Conservation (phyloP, 2,797 vertebrate species). For the Enteromius fasciolatus region DNA sequence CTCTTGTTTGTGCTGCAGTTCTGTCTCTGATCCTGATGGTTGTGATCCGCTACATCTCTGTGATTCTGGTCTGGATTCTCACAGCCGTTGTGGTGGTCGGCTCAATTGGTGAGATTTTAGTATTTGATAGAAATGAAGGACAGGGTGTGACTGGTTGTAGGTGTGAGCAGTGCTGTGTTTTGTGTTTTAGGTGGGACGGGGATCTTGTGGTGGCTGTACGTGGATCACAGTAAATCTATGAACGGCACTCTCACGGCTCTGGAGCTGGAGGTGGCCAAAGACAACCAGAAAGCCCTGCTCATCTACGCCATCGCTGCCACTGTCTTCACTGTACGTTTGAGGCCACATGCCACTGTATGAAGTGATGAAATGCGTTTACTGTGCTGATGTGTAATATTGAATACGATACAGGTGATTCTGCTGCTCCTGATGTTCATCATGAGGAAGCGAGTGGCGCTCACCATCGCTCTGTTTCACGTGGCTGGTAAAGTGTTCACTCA, state of each 20-base stretch:
- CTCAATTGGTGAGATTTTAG: slow-evolving; percentile 84
- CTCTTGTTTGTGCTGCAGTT: slow-evolving; percentile 73
- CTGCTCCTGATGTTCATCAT: slow-evolving; percentile 93
- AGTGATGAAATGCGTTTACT: slow-evolving; percentile 3
- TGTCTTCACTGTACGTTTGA: slow-evolving; percentile 86
- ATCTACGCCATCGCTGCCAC: slow-evolving; percentile 91
- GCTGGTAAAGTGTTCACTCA: slow-evolving; percentile 95
- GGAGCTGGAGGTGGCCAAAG: slow-evolving; percentile 84
- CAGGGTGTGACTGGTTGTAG: not conserved
- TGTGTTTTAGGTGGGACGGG: slow-evolving; percentile 83
- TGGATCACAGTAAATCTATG: slow-evolving; percentile 79
- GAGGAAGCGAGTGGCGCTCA: slow-evolving; percentile 95
- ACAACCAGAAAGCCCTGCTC: slow-evolving; percentile 91
- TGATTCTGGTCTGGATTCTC: slow-evolving; percentile 92
- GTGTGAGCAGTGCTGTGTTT: not conserved
- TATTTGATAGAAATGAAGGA: not conserved
- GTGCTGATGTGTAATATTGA: not conserved
- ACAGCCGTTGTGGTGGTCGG: slow-evolving; percentile 90
- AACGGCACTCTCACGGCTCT: slow-evolving; percentile 68
- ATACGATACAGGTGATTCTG: slow-evolving; percentile 81
- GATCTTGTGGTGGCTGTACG: slow-evolving; percentile 96
- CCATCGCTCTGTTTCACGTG: slow-evolving; percentile 94
- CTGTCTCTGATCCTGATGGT: slow-evolving; percentile 96
- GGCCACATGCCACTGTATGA: too few species aligned
- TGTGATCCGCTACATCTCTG: slow-evolving; percentile 95